Percentiles rank a stretch among this genome's conserved stretches.
Evolutionary conservation across 2,888 invertebrate species (phyloP).

Genomic region (Oscheius myriophilus): DNA sequence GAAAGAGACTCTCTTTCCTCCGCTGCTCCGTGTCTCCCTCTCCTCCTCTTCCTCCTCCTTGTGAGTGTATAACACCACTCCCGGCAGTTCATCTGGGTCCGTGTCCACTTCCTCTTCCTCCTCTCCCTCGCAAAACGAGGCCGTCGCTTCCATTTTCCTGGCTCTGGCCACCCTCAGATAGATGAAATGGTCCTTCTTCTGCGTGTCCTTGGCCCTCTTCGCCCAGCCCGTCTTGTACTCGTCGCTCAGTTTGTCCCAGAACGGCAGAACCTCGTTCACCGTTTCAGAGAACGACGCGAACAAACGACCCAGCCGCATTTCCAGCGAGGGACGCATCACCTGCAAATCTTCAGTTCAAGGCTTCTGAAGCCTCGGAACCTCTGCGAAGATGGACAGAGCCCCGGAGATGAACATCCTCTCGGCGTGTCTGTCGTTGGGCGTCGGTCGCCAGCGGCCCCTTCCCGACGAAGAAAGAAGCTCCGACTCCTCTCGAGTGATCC

Average conservation of each 20-base stretch:
- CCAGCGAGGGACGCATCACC: constrained; percentile 20
- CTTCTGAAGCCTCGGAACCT: not conserved
- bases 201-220: constrained; percentile 7
- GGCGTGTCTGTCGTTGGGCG: constrained; percentile 17
- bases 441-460: constrained; percentile 4
- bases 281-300: constrained; percentile 13
- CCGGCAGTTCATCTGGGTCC: constrained; percentile 28
- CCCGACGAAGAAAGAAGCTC: not conserved
- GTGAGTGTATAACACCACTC: constrained; percentile 1
- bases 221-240: constrained; percentile 13
- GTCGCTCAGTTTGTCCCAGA: constrained; percentile 9
- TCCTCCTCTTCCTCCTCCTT: not conserved
- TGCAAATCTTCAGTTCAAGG: no score
- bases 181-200: constrained; percentile 21
- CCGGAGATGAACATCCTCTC: constrained; percentile 22
- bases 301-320: constrained; percentile 10
- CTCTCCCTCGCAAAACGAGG: not conserved
- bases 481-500: no score
- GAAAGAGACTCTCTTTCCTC: no score
- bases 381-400: constrained; percentile 20
- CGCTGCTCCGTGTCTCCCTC: no score
- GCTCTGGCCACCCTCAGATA: constrained; percentile 4
- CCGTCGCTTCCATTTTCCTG: not conserved
- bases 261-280: constrained; percentile 14
- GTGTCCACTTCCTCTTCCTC: constrained; percentile 9